Evolutionary conservation across 2,113 vertebrate genomes (phyloP).

Genomic region (Microcebus griseorufus): DNA sequence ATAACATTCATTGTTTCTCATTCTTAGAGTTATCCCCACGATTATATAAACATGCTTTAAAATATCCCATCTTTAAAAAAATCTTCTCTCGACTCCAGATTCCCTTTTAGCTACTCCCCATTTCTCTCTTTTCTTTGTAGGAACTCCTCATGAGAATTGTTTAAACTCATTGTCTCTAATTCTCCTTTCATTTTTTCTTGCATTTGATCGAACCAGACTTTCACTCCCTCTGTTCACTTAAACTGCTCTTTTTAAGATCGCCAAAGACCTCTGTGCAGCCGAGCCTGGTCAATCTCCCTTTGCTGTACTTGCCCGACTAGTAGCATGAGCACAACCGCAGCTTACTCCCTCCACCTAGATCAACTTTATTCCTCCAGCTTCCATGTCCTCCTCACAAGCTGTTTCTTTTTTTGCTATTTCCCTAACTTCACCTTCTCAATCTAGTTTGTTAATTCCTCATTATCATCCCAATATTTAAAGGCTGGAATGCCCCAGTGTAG

Average conservation of each 20-base stretch:
- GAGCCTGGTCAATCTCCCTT: neutral
- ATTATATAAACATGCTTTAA: conserved; percentile 30
- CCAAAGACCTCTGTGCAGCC: neutral
- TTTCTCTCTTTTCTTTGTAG: neutral
- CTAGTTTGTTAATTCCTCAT: neutral
- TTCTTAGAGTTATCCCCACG: neutral
- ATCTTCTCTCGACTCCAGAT: neutral
- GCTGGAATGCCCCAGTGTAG: neutral
- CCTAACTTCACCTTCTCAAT: neutral
- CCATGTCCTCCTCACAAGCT: neutral
- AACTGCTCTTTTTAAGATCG: neutral
- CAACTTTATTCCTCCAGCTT: neutral
- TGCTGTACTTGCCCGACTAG: accelerated
- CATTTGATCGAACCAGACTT: neutral
- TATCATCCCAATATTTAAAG: neutral
- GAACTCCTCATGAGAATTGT: neutral
- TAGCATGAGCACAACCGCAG: neutral
- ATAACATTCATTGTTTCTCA: conserved; percentile 1
- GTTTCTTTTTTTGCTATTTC: neutral
- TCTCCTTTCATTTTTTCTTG: neutral
- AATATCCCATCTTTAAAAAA: neutral
- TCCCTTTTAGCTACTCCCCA: neutral
- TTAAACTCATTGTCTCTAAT: neutral
- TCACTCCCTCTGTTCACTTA: neutral
- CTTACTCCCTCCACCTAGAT: neutral